phyloP scores from a whole-genome alignment of 1,140 invertebrate species.

The Macrosteles quadrilineatus region DNA sequence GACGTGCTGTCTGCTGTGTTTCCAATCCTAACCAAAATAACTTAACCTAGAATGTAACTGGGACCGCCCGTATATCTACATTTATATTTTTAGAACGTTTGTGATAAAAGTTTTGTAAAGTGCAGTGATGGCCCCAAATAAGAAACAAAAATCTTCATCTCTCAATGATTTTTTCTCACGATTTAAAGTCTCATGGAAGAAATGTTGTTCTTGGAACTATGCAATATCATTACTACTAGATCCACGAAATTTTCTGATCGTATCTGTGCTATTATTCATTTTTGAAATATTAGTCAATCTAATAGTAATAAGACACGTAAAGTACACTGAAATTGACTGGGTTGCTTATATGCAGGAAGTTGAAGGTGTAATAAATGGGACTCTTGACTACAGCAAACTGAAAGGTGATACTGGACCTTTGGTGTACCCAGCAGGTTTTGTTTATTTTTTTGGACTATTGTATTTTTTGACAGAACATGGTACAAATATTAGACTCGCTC shows the following conservation, averaged over 20 bases:
- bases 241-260: slow-evolving; percentile 13
- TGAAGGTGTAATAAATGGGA: slow-evolving; percentile 94
- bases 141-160: not conserved
- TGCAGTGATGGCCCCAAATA: slow-evolving; percentile 8
- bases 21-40: too few relatives aligned
- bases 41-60: too few relatives aligned
- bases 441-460: slow-evolving; percentile 85
- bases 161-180: not conserved
- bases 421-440: slow-evolving; percentile 97
- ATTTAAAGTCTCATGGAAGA: not conserved
- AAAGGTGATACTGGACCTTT: slow-evolving; percentile 90
- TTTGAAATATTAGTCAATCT: slow-evolving; percentile 77
- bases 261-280: slow-evolving; percentile 57
- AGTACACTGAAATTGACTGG: slow-evolving; percentile 99
- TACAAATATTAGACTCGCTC: slow-evolving; percentile 78
- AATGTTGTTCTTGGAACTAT: not conserved
- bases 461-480: slow-evolving; percentile 87
- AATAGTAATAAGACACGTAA: slow-evolving; percentile 74
- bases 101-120: too few relatives aligned
- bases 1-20: too few relatives aligned
- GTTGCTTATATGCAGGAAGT: slow-evolving; percentile 98
- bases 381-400: slow-evolving; percentile 83
- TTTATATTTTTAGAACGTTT: too few relatives aligned
- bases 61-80: too few relatives aligned
- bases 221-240: slow-evolving; percentile 12